A percentile compares a stretch with the other conserved stretches of the same genome.
Conservation (phyloP, 2,797 vertebrate genomes). For the Thunnus albacares region DNA sequence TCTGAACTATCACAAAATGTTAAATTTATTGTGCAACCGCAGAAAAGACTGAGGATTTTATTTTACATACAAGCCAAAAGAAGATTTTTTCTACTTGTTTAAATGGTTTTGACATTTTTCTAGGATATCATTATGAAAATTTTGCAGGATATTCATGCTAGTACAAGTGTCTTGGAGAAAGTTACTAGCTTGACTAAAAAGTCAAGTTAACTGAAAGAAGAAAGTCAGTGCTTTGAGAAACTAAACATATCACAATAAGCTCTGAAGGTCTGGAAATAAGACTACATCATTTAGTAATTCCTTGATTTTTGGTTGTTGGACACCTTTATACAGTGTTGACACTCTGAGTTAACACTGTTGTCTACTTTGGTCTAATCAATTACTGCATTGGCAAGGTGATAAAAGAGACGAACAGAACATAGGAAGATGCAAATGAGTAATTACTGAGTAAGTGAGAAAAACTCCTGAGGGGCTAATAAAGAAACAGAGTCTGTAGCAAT, state of each 20-base stretch:
- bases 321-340: background rate
- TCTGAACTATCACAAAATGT: slow-evolving; percentile 35
- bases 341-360: background rate
- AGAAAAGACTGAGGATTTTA: background rate
- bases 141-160: background rate
- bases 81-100: background rate
- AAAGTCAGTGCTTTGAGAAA: too few relatives aligned
- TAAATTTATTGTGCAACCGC: slow-evolving; percentile 20
- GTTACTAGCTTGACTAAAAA: background rate
- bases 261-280: background rate
- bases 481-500: background rate
- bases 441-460: background rate
- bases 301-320: background rate
- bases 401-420: background rate
- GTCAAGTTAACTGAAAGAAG: background rate
- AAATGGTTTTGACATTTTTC: background rate
- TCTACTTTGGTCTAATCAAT: background rate
- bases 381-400: background rate
- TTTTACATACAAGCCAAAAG: background rate
- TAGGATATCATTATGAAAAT: background rate
- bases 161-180: background rate
- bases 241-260: background rate
- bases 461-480: background rate
- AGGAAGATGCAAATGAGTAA: background rate
- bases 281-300: background rate